Base-by-base conservation (phyloP, 2,113 vertebrate species). In the Eclectus roratus region DNA sequence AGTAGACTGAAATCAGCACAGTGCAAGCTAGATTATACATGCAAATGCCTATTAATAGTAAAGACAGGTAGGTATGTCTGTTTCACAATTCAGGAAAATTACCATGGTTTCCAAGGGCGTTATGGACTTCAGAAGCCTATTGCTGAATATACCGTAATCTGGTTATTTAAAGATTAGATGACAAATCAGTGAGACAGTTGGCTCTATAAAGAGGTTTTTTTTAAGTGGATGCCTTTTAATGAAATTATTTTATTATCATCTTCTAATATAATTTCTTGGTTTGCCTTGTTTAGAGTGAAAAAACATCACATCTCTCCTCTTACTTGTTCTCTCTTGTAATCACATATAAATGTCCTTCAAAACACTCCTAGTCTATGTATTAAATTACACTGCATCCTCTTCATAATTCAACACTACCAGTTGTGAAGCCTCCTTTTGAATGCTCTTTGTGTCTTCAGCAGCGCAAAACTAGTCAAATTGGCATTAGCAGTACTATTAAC, bases 141-240 rank as follows among this genome's bases (percentile, higher is more conserved):
- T 80, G 33, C 43, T 72, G 41, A 73, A 89, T 71, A 89, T 55
- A 65, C 7, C 1, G 18, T 61, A 60, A 60, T n/a, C 21, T 58
- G 60, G n/a, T 78, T 84, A 87, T 85, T 85, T 77, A 88, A 94
- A 95, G 33, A 61, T 89, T 74, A 79, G 49, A 58, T 89, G 81
- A 94, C 49, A 85, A 89, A 95, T 88, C 63, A 63, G 33, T 73
- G 60, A 85, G 41, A 56, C 39, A 43, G 7, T 41, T 80, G 60
- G 37, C 69, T 78, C 29, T 31, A 58, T 63, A 49, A 82, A 81
- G 49, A 89, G 17, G n/a, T 80, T 91, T 80, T 80, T 79, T 82
- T 46, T 10, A 69, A 81, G 83, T 25, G 23, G 41, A 41, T 55
- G 10, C 69, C 49, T 81, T 86, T 39, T 91, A 88, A 71, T 19